Evolutionary conservation across 2,113 vertebrate species (phyloP).

Genomic region (Pollimyrus isidori): DNA sequence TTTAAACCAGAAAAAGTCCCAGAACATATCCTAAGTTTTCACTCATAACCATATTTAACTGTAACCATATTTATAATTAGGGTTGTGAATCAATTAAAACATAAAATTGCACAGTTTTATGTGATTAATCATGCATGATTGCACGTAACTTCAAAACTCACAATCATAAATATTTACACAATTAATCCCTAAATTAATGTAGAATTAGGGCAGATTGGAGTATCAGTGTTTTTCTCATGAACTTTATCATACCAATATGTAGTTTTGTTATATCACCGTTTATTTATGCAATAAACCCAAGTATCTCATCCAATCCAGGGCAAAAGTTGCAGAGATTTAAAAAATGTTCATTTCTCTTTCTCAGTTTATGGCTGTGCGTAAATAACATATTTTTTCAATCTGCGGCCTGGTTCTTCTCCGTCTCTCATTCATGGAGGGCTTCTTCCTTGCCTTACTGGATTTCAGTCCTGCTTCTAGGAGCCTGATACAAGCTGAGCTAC

Average conservation of each 20-base stretch:
- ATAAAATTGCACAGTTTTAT: not conserved
- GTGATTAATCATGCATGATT: not conserved
- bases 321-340: not conserved
- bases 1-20: not conserved
- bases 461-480: too few relatives aligned
- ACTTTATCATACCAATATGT: not conserved
- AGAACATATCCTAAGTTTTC: not conserved
- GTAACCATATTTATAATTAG: not conserved
- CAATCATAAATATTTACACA: not conserved
- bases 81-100: not conserved
- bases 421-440: too few relatives aligned
- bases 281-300: not conserved
- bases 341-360: not conserved
- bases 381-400: too few relatives aligned
- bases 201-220: not conserved
- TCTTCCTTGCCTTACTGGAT: too few relatives aligned
- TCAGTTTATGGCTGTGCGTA: too few relatives aligned
- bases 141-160: not conserved
- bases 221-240: not conserved
- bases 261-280: not conserved
- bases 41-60: not conserved
- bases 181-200: not conserved
- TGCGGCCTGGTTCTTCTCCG: too few relatives aligned
- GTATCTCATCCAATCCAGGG: not conserved
- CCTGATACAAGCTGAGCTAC: too few relatives aligned